These are phyloP conservation scores for Phaethornis superciliosus DNA, from an alignment of 2,113 vertebrate species.

Conservation along the genomic window DNA sequence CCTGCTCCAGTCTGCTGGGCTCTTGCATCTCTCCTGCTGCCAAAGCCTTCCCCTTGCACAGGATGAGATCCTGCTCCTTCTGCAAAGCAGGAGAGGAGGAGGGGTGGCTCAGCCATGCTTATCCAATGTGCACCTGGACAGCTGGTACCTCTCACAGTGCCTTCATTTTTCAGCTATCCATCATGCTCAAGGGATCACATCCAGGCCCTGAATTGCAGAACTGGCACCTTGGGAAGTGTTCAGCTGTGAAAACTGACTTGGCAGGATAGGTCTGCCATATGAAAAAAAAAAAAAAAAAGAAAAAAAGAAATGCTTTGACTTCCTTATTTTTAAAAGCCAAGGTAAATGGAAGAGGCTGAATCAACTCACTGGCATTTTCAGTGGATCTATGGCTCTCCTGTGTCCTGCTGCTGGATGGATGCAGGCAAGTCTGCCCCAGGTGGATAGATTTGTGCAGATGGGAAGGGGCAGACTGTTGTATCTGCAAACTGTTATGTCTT, in stretches of 20 bases:
- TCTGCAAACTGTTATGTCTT: not conserved
- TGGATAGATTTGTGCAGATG: not conserved
- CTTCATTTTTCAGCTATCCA: constrained; percentile 72
- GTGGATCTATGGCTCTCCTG: not conserved
- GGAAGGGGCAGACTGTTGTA: not conserved
- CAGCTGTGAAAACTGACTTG: constrained; percentile 70
- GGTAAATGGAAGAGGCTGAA: not conserved
- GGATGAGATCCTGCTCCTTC: not conserved
- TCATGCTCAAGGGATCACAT: constrained; percentile 51
- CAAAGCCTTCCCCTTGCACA: not conserved
- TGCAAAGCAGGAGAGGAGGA: not conserved
- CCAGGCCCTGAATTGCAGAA: constrained; percentile 53
- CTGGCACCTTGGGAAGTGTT: constrained; percentile 70
- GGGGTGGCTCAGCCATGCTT: constrained; percentile 57
- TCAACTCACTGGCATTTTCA: not conserved
- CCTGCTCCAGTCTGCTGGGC: not conserved
- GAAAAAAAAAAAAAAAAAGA: constrained; percentile 10
- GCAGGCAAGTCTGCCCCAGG: not conserved
- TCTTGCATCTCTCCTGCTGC: not conserved
- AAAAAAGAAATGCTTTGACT: not conserved
- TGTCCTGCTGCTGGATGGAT: not conserved
- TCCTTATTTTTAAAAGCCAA: constrained; percentile 8
- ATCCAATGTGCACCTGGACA: constrained; percentile 63
- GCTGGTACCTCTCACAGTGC: constrained; percentile 46
- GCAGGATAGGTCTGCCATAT: constrained; percentile 11